Percentiles rank a stretch among this genome's conserved stretches.
These are phyloP conservation scores for Dicrostonyx torquatus DNA, from an alignment of 2,797 vertebrate species.

Conservation along the genomic window DNA sequence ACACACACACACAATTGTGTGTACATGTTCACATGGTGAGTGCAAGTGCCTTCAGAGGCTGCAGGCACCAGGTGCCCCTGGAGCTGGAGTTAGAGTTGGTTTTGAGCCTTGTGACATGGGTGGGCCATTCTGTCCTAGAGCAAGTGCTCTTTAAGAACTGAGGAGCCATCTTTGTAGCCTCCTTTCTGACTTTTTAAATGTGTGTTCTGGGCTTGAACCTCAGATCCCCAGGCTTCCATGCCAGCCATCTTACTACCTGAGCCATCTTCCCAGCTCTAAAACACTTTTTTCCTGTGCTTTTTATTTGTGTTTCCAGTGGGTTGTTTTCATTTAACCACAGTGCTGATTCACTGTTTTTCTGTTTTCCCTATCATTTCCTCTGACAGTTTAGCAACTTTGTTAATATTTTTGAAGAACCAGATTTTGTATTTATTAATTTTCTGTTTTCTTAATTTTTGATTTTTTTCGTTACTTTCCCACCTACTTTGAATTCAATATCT, in stretches of 20 bases:
- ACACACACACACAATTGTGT: no score
- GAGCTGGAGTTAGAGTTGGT: neutral
- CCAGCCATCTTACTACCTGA: neutral
- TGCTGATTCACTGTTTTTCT: neutral
- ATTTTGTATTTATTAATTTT: conserved; percentile 46
- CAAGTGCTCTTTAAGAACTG: neutral
- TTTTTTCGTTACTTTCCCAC: conserved; percentile 9
- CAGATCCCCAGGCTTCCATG: neutral
- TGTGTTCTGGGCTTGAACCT: neutral
- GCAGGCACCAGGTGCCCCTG: neutral
- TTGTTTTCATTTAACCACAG: neutral
- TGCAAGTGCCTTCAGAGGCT: neutral
- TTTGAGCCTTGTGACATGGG: neutral
- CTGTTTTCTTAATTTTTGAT: conserved; percentile 26
- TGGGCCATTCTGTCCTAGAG: neutral
- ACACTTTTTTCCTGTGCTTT: accelerated
- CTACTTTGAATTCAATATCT: neutral
- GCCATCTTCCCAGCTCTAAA: neutral
- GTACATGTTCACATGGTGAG: neutral
- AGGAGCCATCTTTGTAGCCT: neutral
- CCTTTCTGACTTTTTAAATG: neutral
- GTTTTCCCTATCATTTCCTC: neutral
- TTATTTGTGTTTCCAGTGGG: neutral
- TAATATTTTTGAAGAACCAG: conserved; percentile 39
- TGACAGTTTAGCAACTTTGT: conserved; percentile 22